These are phyloP conservation scores for Mirounga angustirostris DNA, from an alignment of 2,113 vertebrate species.

Conservation along the genomic window DNA sequence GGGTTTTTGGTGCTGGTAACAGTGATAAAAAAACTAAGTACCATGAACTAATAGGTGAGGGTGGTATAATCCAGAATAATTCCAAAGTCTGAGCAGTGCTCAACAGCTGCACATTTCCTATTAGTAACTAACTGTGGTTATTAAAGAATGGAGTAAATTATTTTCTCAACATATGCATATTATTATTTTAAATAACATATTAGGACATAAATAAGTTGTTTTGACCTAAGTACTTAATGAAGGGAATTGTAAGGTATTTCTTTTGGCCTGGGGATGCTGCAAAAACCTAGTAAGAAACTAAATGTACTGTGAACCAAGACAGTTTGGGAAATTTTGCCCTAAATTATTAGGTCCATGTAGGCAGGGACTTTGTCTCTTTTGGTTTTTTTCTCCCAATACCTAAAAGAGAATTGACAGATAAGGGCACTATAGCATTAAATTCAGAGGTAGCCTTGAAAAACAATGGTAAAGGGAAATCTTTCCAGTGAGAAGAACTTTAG, in stretches of 20 bases:
- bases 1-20: not conserved
- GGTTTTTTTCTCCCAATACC: not conserved
- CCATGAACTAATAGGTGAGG: not conserved
- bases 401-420: not conserved
- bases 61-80: not conserved
- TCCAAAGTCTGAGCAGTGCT: not conserved
- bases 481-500: not conserved
- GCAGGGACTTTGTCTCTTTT: not conserved
- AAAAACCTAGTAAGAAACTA: not conserved
- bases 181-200: not conserved
- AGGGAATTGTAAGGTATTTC: not conserved
- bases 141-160: not conserved
- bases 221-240: not conserved
- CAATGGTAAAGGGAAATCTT: not conserved
- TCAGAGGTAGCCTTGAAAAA: not conserved
- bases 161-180: not conserved
- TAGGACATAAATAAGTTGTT: not conserved
- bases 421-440: not conserved
- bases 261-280: not conserved
- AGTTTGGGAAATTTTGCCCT: not conserved
- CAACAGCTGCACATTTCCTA: not conserved
- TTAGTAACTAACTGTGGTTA: not conserved
- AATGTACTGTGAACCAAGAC: not conserved
- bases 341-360: not conserved
- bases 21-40: not conserved